A percentile compares a stretch with the other conserved stretches of the same genome.
These are phyloP conservation scores for Saguinus imperator DNA, from an alignment of 2,113 vertebrate genomes.

Conservation along the genomic window DNA sequence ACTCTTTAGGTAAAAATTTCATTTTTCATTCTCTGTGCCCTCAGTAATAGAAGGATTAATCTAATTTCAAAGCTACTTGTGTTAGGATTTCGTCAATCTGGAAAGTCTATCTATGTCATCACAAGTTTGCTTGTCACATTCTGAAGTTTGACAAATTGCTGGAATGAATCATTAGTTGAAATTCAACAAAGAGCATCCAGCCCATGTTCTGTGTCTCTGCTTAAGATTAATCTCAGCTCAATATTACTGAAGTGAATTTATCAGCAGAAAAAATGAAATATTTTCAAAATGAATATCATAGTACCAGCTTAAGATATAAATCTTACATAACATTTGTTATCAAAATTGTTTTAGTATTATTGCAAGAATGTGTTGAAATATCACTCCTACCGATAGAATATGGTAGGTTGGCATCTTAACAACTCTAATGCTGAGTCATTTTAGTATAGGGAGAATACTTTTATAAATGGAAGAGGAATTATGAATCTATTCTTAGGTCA, in stretches of 20 bases:
- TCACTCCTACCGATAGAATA: constrained; percentile 41
- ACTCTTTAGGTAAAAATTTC: constrained; percentile 53
- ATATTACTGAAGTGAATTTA: constrained; percentile 39
- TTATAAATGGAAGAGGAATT: constrained; percentile 66
- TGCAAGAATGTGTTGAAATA: constrained; percentile 61
- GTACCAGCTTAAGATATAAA: constrained; percentile 32
- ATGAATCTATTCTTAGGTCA: constrained; percentile 69
- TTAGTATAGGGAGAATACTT: constrained; percentile 69
- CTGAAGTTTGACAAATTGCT: constrained; percentile 63
- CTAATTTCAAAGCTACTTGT: constrained; percentile 62
- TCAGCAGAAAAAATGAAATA: neutral
- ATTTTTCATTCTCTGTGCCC: constrained; percentile 46
- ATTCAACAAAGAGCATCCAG: constrained; percentile 36
- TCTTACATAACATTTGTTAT: constrained; percentile 26
- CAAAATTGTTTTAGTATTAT: constrained; percentile 53
- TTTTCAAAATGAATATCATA: constrained; percentile 38
- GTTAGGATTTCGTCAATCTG: constrained; percentile 52
- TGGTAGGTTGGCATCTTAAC: constrained; percentile 60
- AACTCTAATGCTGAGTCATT: constrained; percentile 74
- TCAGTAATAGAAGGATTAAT: constrained; percentile 55
- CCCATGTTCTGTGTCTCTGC: neutral
- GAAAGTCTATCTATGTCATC: constrained; percentile 16
- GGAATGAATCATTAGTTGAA: constrained; percentile 57
- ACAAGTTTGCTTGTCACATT: constrained; percentile 56
- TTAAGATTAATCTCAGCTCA: neutral